Conservation (phyloP, 1,140 invertebrate genomes). For the Danaus plexippus region DNA sequence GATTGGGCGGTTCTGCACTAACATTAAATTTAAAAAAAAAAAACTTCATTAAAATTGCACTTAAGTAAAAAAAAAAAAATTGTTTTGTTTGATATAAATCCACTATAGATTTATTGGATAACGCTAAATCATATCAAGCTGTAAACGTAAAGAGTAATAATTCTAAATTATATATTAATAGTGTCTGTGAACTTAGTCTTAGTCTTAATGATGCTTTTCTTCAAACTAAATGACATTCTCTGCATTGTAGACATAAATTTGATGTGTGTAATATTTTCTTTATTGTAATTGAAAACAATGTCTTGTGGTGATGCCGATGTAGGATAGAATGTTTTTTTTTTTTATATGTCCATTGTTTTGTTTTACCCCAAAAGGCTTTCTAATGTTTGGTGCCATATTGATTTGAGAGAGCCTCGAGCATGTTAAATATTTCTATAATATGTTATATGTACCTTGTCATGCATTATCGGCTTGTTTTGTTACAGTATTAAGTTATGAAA, state of each 20-base stretch:
- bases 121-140: conserved; percentile 36
- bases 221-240: conserved; percentile 26
- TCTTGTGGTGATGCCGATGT: conserved; percentile 42
- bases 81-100: conserved; percentile 15
- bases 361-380: conserved; percentile 4
- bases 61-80: conserved; percentile 20
- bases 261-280: conserved; percentile 25
- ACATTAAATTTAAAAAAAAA: conserved; percentile 1
- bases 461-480: conserved; percentile 8
- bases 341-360: conserved; percentile 8
- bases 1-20: conserved; percentile 40
- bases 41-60: conserved; percentile 21
- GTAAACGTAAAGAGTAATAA: conserved; percentile 28
- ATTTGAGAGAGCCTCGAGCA: neutral
- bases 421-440: conserved; percentile 8
- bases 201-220: conserved; percentile 33
- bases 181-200: conserved; percentile 31
- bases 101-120: conserved; percentile 15
- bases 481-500: conserved; percentile 13
- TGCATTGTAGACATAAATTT: conserved; percentile 23
- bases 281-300: conserved; percentile 42
- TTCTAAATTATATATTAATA: conserved; percentile 29
- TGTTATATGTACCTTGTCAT: conserved; percentile 4
- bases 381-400: conserved; percentile 14
- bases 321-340: conserved; percentile 17